A percentile compares a stretch with the other conserved stretches of the same genome.
phyloP scores from a whole-genome alignment of 2,113 vertebrate genomes.

The Tachuris rubrigastra region DNA sequence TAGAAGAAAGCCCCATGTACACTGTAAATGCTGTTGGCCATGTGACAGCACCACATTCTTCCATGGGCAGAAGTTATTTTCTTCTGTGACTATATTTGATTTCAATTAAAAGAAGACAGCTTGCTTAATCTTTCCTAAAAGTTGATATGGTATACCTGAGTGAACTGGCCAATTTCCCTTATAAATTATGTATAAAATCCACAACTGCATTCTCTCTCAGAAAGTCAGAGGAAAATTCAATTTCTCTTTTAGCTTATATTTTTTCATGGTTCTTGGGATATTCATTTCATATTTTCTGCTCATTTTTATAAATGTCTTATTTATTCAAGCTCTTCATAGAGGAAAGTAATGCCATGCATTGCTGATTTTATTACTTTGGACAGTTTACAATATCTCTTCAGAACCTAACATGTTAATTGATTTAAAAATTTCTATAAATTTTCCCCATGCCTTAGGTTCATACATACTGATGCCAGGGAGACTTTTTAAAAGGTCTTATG shows the following conservation, averaged over 20 bases:
- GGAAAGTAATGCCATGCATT: slow-evolving; percentile 75
- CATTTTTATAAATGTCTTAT: slow-evolving; percentile 80
- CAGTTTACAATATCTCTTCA: slow-evolving; percentile 74
- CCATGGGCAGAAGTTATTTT: slow-evolving; percentile 67
- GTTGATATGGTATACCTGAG: slow-evolving; percentile 76
- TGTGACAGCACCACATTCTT: slow-evolving; percentile 38
- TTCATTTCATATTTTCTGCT: slow-evolving; percentile 77
- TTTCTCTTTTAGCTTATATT: slow-evolving; percentile 73
- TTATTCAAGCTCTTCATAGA: slow-evolving; percentile 77
- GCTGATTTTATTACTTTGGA: slow-evolving; percentile 79
- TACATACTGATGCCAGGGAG: background rate
- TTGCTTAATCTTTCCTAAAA: slow-evolving; percentile 77
- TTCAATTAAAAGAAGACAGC: slow-evolving; percentile 80
- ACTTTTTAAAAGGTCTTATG: background rate
- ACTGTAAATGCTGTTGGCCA: slow-evolving; percentile 15
- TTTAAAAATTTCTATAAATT: slow-evolving; percentile 74
- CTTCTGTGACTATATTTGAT: slow-evolving; percentile 67
- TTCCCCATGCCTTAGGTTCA: slow-evolving; percentile 22
- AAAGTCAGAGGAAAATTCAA: slow-evolving; percentile 77
- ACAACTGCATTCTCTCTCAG: slow-evolving; percentile 61
- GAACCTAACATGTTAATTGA: slow-evolving; percentile 75
- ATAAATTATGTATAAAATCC: slow-evolving; percentile 82
- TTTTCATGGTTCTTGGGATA: slow-evolving; percentile 78
- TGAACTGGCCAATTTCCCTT: slow-evolving; percentile 78
- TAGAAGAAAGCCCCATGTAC: slow-evolving; percentile 28